Percentiles rank a stretch among this genome's conserved stretches.
Evolutionary conservation across 2,888 invertebrate genomes (phyloP).

Genomic region (Eupithecia abbreviata): DNA sequence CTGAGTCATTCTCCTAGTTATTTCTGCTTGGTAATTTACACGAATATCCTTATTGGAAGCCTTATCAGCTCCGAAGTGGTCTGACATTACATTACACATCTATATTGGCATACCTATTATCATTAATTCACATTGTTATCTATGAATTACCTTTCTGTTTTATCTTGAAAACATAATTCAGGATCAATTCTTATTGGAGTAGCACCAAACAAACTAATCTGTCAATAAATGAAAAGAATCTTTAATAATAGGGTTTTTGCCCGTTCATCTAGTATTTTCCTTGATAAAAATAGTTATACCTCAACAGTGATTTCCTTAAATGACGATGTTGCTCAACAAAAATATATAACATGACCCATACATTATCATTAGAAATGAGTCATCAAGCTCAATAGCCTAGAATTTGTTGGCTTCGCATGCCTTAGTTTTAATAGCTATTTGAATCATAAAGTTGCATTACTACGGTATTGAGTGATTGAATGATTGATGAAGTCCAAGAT

Average conservation of each 20-base stretch:
- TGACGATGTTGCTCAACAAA: background rate
- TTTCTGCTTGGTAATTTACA: constrained; percentile 10
- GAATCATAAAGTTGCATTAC: background rate
- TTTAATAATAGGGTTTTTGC: background rate
- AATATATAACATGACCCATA: constrained; percentile 8
- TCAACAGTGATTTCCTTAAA: constrained; percentile 18
- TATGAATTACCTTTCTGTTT: constrained; percentile 2
- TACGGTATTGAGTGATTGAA: background rate
- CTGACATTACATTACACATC: constrained; percentile 1
- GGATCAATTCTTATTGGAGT: background rate
- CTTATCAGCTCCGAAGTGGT: constrained; percentile 18
- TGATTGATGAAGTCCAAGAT: too few relatives aligned
- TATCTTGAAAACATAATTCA: background rate
- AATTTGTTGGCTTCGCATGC: constrained; percentile 5
- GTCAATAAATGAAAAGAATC: too few relatives aligned
- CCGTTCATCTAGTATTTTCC: background rate
- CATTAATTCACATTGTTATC: constrained; percentile 4
- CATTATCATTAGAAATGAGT: constrained; percentile 14
- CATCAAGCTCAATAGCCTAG: constrained; percentile 4
- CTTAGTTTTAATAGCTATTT: background rate
- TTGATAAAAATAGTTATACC: background rate
- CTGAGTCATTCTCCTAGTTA: constrained; percentile 40
- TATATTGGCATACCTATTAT: background rate
- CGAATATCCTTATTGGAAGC: constrained; percentile 6
- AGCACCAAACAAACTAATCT: background rate